Percentiles rank a stretch among this genome's conserved stretches.
Conservation (phyloP, 2,113 vertebrate species). For the Myiozetetes cayanensis region DNA sequence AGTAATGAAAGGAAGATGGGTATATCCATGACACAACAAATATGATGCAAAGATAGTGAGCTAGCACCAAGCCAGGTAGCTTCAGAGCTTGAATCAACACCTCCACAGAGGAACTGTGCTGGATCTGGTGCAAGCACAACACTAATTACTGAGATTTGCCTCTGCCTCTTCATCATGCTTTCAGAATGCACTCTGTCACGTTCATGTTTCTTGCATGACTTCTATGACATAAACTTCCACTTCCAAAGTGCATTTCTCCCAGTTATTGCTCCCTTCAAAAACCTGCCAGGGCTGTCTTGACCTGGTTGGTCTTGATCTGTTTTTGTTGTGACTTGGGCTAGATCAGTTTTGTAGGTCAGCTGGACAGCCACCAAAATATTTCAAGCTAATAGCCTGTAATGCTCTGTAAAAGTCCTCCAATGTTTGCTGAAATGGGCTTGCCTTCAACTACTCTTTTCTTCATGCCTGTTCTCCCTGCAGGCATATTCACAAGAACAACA, state of each 20-base stretch:
- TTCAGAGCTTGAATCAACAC: not conserved
- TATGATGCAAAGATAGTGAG: not conserved
- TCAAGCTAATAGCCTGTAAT: not conserved
- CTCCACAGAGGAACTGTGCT: not conserved
- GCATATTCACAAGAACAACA: not conserved
- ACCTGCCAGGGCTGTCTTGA: slow-evolving; percentile 1
- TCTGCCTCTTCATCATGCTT: not conserved
- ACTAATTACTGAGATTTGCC: not conserved
- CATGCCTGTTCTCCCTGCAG: not conserved
- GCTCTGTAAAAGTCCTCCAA: not conserved
- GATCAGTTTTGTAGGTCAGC: not conserved
- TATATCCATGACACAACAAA: not conserved
- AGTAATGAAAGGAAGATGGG: not conserved
- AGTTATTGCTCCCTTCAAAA: not conserved
- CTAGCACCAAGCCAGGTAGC: not conserved
- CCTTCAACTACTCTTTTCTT: not conserved
- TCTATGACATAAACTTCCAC: not conserved
- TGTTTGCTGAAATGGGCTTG: not conserved
- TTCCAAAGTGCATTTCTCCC: not conserved
- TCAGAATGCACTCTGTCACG: not conserved
- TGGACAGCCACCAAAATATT: not conserved
- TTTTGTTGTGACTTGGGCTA: not conserved
- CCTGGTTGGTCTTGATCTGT: not conserved
- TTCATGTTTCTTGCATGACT: not conserved
- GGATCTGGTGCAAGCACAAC: not conserved